Evolutionary conservation across 2,888 invertebrate genomes (phyloP), one percentile per base, ranked within the genome.

Genomic region (Mellilla xanthometata): DNA sequence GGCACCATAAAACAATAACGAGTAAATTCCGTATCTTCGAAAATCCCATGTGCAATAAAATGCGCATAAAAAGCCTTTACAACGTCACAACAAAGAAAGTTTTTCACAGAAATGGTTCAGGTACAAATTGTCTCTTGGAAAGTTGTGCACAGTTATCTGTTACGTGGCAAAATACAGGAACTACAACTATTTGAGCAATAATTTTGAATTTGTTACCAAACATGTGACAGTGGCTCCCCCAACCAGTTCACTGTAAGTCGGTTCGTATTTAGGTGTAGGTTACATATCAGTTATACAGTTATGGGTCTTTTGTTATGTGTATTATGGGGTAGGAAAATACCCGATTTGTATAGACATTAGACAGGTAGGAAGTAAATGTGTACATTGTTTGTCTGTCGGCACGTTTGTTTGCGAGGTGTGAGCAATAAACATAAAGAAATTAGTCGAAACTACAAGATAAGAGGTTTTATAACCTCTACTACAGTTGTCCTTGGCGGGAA

Each of bases 1-100:
- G n/a, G 33, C 39, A 26, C 19, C 27, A 45, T 56, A 54, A 56
- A 56, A 52, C 52, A 49, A 56, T 47, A 42, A 36, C 35, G 30
- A 39, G 28, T 13, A 50, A 40, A 39, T 40, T 26, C 39, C 22
- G 22, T 28, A 27, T 36, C 46, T 49, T 50, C 46, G 24, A 41
- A 40, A 44, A 35, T 39, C 39, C 49, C 52, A 54, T 52, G 52
- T 49, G 54, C 23, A 41, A 44, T 46, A 46, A 46, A 46, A 22
- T 15, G 8, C 26, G 22, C 39, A 27, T 40, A 40, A 44, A 39
- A 32, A 32, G 13, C 26, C 22, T 46, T 46, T 36, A 46, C 28
- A 31, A 23, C 2, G n/a, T 10, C 12, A 7, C 15, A 7, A 40
- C 46, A 36, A 46, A 40, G 40, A 46, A 40, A 46, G 35, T 9